Base-by-base conservation (phyloP, 2,888 invertebrate genomes). In the Tolmerus cingulatus region DNA sequence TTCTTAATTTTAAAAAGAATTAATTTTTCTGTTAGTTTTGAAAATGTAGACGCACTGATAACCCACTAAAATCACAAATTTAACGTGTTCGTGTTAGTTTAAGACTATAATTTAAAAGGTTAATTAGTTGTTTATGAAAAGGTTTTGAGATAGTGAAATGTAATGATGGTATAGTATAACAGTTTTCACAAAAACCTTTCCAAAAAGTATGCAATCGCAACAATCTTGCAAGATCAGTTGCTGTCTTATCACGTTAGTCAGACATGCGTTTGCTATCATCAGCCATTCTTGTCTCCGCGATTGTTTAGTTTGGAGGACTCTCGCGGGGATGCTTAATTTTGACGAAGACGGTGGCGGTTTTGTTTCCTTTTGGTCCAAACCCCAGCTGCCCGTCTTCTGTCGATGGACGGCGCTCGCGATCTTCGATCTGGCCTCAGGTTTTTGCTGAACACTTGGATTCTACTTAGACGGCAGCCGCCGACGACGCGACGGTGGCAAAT, bases 391-490 rank as follows among this genome's bases (percentile, higher is more conserved):
- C 82, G 12, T 37, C 66, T 19, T 66, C 82, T 37, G 66, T 40
- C 40, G 16, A 76, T 76, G 76, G 57, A 37, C 12, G 14, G 23
- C 66, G 34, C 19, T 76, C 16, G 76, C 9, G 23, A 66, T 66
- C 34, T n/a, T n/a, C 9, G 23, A 66, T 66, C 27, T 76, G 43
- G 46, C 19, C 43, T 14, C 66, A 82, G 30, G 27, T 57, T 82
- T 82, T 82, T 82, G 57, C 66, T 82, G 82, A 66, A 27, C 23
- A 82, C 82, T 57, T 82, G 66, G 66, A 82, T 82, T 82, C 82
- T 82, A 37, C 57, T 82, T 74, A 43, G 46, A 46, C 74, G n/a
- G 30, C 74, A 8, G 85, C 74, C 85, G 74, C 46, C 85, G 85
- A 57, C 79, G 40, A 51, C 51, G n/a, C 79, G 40, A 51, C 74